These are phyloP conservation scores for Antedon mediterranea DNA, from an alignment of 53 echinoderm and acorn worm species.

Conservation along the genomic window DNA sequence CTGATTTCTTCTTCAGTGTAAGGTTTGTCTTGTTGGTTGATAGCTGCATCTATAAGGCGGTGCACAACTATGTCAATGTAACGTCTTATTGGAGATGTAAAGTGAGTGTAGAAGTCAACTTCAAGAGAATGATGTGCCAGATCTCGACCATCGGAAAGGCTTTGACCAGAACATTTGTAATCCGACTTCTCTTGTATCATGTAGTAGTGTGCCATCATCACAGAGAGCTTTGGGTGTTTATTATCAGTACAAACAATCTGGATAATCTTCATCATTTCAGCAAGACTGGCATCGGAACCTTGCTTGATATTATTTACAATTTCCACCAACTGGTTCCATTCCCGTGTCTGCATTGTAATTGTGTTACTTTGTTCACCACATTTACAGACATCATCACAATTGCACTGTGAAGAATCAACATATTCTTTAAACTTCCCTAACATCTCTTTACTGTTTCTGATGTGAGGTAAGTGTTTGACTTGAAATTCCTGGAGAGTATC, in stretches of 20 bases:
- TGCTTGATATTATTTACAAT: neutral
- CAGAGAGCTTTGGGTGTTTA: slow-evolving; percentile 54
- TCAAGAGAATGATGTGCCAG: slow-evolving; percentile 24
- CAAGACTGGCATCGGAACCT: slow-evolving; percentile 2
- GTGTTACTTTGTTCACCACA: neutral
- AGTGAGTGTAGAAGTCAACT: slow-evolving; percentile 31
- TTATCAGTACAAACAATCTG: slow-evolving; percentile 41
- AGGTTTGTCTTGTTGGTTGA: slow-evolving; percentile 27
- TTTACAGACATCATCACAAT: neutral
- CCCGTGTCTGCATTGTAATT: neutral
- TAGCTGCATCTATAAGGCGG: slow-evolving; percentile 36
- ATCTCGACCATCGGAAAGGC: neutral
- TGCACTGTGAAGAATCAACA: neutral
- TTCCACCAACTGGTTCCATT: neutral
- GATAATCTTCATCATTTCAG: slow-evolving; percentile 30
- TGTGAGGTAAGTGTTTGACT: slow-evolving; percentile 11
- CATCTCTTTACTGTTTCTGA: slow-evolving; percentile 32
- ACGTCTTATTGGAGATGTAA: slow-evolving; percentile 64
- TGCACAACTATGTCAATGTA: slow-evolving; percentile 75
- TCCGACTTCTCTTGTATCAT: slow-evolving; percentile 36
- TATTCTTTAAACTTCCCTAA: neutral
- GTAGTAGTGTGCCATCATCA: slow-evolving; percentile 31
- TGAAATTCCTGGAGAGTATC: slow-evolving; percentile 35
- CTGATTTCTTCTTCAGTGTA: slow-evolving; percentile 48
- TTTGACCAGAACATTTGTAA: slow-evolving; percentile 34